Percentiles rank a stretch among this genome's conserved stretches.
Evolutionary conservation across 2,888 invertebrate species (phyloP).

Genomic region (Torymus aiolomorphi): DNA sequence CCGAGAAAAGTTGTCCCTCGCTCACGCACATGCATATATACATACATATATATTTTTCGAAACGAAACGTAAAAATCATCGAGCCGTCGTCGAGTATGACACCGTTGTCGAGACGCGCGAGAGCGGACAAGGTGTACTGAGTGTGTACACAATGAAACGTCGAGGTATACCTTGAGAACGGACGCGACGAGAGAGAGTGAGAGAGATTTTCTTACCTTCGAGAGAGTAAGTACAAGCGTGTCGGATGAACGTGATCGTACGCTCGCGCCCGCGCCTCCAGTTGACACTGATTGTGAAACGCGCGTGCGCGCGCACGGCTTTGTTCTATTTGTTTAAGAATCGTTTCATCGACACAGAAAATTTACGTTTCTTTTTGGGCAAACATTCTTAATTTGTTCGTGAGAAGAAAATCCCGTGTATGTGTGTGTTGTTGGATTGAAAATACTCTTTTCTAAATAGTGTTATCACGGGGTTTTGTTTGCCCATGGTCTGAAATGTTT

Average conservation of each 20-base stretch:
- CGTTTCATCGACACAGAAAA: conserved; percentile 43
- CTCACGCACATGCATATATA: no score
- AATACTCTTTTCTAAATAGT: no score
- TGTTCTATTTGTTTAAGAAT: conserved; percentile 48
- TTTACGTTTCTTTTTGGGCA: conserved; percentile 1
- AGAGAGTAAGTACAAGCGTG: conserved; percentile 31
- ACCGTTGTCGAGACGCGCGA: conserved; percentile 19
- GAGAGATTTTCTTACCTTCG: conserved; percentile 48
- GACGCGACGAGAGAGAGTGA: background rate
- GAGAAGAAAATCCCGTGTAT: no score
- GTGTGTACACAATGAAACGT: conserved; percentile 36
- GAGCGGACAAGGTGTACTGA: conserved; percentile 22
- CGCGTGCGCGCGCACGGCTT: background rate
- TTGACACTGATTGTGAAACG: conserved; percentile 55
- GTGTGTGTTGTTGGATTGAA: no score
- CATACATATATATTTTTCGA: conserved; percentile 6
- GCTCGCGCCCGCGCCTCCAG: conserved; percentile 11
- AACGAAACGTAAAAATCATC: conserved; percentile 31
- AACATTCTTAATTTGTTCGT: background rate
- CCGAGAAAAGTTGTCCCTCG: no score
- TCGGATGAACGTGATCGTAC: conserved; percentile 38
- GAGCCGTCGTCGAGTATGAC: conserved; percentile 22
- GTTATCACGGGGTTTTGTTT: no score
- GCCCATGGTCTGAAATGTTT: no score
- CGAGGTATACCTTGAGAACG: conserved; percentile 49